Evolutionary conservation across 2,888 invertebrate species (phyloP), one percentile per base, ranked within the genome.

Genomic region (Xanthorhoe spadicearia): DNA sequence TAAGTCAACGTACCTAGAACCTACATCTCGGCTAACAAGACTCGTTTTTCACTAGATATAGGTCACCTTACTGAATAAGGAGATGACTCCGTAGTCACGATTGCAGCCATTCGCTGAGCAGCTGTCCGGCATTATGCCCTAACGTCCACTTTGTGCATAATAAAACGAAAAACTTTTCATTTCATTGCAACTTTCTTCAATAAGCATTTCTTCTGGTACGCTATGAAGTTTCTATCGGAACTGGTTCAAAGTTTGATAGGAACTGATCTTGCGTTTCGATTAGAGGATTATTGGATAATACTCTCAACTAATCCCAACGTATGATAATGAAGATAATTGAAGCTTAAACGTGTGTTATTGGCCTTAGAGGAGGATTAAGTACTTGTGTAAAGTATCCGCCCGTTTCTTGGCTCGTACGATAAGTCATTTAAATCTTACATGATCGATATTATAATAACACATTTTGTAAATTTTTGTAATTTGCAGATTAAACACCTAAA

Each of bases 181-280:
- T 17, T 48, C 48, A 48, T 48, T 48, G 48, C 48, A 48, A 48
- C 15, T 48, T 48, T 48, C 48, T 57, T 57, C 48, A 32, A 57
- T 48, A 57, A 48, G 48, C 48, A 48, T 48, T 48, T 50, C 50
- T 50, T 15, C 49, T 49, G 17, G 7, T 1, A 49, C 38, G 38
- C 38, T 43, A 43, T 43, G 38, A 13, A 43, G 38, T 43, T 43
- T 43, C 13, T 43, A 13, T 13, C 13, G 38, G 13, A 43, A 43
- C 13, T 43, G 13, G 4, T 43, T 4, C 13, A 43, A 43, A 43
- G 38, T 43, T 43, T 32, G 7, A 32, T 32, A 13, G 4, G 38
- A 43, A 43, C 38, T 13, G 38, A 43, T 43, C 38, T 43, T 43
- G 38, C 38, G 10, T 43, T 43, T 3, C 38, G 38, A 43, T 43